Conservation (phyloP, 2,797 vertebrate genomes). For the Petrocephalus sullivani region DNA sequence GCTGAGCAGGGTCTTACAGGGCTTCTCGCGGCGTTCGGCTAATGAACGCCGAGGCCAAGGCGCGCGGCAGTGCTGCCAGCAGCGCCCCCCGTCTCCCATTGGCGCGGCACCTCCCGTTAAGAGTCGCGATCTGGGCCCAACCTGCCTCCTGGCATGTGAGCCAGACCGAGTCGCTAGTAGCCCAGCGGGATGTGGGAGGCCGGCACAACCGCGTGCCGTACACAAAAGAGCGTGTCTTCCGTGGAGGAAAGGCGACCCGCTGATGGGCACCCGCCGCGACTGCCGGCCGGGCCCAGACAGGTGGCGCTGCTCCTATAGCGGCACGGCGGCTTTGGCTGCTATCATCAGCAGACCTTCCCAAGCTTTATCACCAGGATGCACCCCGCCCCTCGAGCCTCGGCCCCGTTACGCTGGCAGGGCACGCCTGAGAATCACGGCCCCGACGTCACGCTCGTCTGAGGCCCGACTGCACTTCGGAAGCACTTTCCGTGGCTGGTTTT, state of each 20-base stretch:
- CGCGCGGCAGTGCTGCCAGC: not conserved
- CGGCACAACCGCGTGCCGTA: not conserved
- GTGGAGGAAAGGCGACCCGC: not conserved
- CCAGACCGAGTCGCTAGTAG: slow-evolving; percentile 27
- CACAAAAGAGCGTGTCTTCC: not conserved
- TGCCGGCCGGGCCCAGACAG: not conserved
- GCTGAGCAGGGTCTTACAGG: not conserved
- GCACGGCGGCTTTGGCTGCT: not conserved
- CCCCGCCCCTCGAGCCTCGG: not conserved
- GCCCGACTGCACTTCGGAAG: not conserved
- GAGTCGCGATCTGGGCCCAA: slow-evolving; percentile 41
- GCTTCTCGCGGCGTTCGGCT: not conserved
- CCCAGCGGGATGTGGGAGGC: slow-evolving; percentile 27
- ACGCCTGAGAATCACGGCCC: not conserved
- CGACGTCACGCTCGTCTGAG: not conserved
- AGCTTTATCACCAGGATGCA: not conserved
- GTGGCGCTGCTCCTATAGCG: not conserved
- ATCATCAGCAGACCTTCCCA: not conserved
- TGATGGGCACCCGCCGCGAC: not conserved
- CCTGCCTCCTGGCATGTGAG: slow-evolving; percentile 42
- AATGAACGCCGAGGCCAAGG: not conserved
- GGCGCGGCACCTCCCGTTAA: slow-evolving; percentile 39
- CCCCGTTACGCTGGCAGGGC: not conserved
- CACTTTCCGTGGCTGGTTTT: not conserved
- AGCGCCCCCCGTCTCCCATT: slow-evolving; percentile 35